Percentiles rank a stretch among this genome's conserved stretches.
Conservation (phyloP, 2,888 invertebrate genomes). For the Gasteruption jaculator region DNA sequence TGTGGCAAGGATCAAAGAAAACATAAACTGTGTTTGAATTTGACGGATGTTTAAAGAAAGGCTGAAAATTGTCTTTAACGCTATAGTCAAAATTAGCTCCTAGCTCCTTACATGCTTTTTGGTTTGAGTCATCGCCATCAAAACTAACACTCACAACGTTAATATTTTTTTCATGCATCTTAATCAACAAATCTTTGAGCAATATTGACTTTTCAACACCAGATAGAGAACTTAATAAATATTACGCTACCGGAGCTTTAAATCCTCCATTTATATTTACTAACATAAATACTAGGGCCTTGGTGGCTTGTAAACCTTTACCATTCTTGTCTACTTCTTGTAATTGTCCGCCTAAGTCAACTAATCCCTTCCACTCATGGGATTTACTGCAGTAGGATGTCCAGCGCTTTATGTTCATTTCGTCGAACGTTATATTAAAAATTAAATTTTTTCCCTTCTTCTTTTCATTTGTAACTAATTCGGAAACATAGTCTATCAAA, state of each 20-base stretch:
- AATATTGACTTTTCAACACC: neutral
- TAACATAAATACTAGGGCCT: conserved; percentile 10
- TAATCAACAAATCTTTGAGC: conserved; percentile 14
- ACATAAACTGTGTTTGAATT: conserved; percentile 3
- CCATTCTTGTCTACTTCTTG: neutral
- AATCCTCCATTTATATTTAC: neutral
- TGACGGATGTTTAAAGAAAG: conserved; percentile 8
- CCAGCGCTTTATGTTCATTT: conserved; percentile 5
- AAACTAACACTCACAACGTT: conserved; percentile 16
- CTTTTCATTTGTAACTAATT: conserved; percentile 1
- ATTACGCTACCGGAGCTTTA: neutral
- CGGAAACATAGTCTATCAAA: conserved; percentile 7
- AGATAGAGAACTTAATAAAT: neutral
- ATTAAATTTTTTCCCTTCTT: neutral
- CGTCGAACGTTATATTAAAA: conserved; percentile 1
- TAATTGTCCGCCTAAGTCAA: conserved; percentile 8
- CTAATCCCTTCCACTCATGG: conserved; percentile 9
- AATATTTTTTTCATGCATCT: conserved; percentile 10
- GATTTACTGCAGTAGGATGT: neutral
- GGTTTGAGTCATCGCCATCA: conserved; percentile 15
- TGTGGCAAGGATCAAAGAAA: conserved; percentile 8
- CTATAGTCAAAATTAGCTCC: conserved; percentile 9
- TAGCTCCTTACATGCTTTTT: no score
- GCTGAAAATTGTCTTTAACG: conserved; percentile 5
- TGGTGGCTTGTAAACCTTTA: neutral